phyloP scores from a whole-genome alignment of 1,140 invertebrate species.

The Scaptomyza pallida region DNA sequence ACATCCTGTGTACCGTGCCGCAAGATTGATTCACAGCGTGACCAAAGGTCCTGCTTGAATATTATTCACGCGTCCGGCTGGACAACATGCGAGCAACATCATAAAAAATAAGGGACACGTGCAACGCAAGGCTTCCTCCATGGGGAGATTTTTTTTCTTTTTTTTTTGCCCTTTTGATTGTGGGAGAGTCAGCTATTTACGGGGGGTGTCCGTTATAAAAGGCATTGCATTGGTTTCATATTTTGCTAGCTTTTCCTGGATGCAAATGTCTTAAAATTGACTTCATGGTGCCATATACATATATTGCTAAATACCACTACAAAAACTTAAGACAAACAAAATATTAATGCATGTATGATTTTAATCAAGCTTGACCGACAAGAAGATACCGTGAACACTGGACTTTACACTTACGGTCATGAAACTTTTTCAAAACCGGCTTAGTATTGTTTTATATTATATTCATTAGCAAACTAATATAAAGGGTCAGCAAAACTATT shows the following conservation, averaged over 20 bases:
- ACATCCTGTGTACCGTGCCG: slow-evolving; percentile 59
- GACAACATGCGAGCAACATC: slow-evolving; percentile 69
- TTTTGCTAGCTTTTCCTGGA: slow-evolving; percentile 24
- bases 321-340: no score
- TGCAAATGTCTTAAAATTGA: no score
- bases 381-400: no score
- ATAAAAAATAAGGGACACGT: slow-evolving; percentile 49
- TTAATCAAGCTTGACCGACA: no score
- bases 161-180: slow-evolving; percentile 6
- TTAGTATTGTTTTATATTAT: no score
- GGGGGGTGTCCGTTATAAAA: not conserved
- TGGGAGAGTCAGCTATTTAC: slow-evolving; percentile 11
- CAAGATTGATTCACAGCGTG: slow-evolving; percentile 83
- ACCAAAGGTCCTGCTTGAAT: slow-evolving; percentile 76
- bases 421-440: no score
- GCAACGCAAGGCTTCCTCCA: slow-evolving; percentile 31
- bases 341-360: no score
- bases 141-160: slow-evolving; percentile 15
- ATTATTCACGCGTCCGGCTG: slow-evolving; percentile 76
- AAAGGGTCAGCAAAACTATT: no score
- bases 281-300: no score
- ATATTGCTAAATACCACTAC: no score
- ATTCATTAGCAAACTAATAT: no score
- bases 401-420: no score
- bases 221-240: slow-evolving; percentile 17